Percentiles rank a stretch among this genome's conserved stretches.
Evolutionary conservation across 2,888 invertebrate species (phyloP).

Genomic region (Amphipyra berbera): DNA sequence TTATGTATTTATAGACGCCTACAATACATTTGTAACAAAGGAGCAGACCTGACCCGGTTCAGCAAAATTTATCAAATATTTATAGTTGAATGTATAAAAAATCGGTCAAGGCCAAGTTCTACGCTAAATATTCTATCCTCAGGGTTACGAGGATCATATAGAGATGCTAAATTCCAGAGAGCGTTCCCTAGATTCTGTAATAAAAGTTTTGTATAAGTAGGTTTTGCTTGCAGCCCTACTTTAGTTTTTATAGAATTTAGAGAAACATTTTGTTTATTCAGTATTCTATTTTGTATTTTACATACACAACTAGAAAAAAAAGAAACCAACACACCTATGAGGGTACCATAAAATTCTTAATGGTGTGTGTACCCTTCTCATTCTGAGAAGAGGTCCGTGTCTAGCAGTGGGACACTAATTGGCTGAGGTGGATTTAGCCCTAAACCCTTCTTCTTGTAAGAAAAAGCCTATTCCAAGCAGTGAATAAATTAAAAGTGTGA

Average conservation of each 20-base stretch:
- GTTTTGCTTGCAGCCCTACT: slow-evolving; percentile 13
- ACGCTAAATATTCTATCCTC: slow-evolving; percentile 36
- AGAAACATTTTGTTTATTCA: not conserved
- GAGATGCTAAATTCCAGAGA: slow-evolving; percentile 43
- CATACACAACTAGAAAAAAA: too few relatives aligned
- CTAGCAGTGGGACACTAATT: too few relatives aligned
- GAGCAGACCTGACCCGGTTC: slow-evolving; percentile 37
- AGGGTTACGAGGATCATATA: slow-evolving; percentile 39
- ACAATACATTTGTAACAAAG: slow-evolving; percentile 27
- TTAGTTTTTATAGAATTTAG: slow-evolving; percentile 6
- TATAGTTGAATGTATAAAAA: slow-evolving; percentile 53
- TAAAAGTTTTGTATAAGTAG: slow-evolving; percentile 8
- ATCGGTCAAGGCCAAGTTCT: slow-evolving; percentile 52
- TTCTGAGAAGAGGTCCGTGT: too few relatives aligned
- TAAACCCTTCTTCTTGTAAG: too few relatives aligned
- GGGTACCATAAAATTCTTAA: too few relatives aligned
- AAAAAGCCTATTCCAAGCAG: too few relatives aligned
- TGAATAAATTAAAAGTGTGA: too few relatives aligned
- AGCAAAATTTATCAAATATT: slow-evolving; percentile 55
- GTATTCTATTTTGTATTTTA: slow-evolving; percentile 1
- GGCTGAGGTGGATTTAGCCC: too few relatives aligned
- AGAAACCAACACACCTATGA: too few relatives aligned
- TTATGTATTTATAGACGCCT: slow-evolving; percentile 4
- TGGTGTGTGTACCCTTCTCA: too few relatives aligned
- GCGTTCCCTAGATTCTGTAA: slow-evolving; percentile 12